Conservation (phyloP, 2,888 invertebrate genomes). For the Epinotia bilunana region DNA sequence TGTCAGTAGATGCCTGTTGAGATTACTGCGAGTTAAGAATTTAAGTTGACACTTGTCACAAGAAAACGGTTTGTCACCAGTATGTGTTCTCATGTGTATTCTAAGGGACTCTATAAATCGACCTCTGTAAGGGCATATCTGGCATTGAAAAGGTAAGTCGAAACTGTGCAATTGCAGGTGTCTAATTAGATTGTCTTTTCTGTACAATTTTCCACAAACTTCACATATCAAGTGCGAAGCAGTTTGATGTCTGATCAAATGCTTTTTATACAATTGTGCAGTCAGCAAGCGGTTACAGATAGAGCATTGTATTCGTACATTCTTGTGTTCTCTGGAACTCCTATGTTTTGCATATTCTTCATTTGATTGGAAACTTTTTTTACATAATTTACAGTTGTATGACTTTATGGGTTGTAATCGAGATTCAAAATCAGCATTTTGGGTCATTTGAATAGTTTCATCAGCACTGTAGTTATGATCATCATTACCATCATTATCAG, state of each 20-base stretch:
- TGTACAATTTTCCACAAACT: constrained; percentile 66
- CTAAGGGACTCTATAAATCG: constrained; percentile 64
- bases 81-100: constrained; percentile 67
- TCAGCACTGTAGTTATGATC: constrained; percentile 36
- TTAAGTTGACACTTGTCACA: constrained; percentile 65
- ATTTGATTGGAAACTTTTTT: constrained; percentile 47
- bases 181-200: constrained; percentile 65
- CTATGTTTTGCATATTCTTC: constrained; percentile 54
- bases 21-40: constrained; percentile 67
- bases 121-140: constrained; percentile 66
- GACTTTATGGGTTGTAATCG: constrained; percentile 22
- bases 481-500: constrained; percentile 13
- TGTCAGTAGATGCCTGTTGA: constrained; percentile 67
- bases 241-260: constrained; percentile 56
- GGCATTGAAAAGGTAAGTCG: constrained; percentile 65
- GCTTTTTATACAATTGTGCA: constrained; percentile 57
- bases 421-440: constrained; percentile 21
- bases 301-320: constrained; percentile 56
- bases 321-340: constrained; percentile 54
- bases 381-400: constrained; percentile 49
- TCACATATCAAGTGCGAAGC: constrained; percentile 65
- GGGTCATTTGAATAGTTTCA: constrained; percentile 15
- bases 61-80: constrained; percentile 66
- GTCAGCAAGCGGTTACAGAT: constrained; percentile 55
- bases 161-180: constrained; percentile 64